These are phyloP conservation scores for Drosophila subobscura DNA, from an alignment of 1,140 invertebrate species.

Conservation along the genomic window DNA sequence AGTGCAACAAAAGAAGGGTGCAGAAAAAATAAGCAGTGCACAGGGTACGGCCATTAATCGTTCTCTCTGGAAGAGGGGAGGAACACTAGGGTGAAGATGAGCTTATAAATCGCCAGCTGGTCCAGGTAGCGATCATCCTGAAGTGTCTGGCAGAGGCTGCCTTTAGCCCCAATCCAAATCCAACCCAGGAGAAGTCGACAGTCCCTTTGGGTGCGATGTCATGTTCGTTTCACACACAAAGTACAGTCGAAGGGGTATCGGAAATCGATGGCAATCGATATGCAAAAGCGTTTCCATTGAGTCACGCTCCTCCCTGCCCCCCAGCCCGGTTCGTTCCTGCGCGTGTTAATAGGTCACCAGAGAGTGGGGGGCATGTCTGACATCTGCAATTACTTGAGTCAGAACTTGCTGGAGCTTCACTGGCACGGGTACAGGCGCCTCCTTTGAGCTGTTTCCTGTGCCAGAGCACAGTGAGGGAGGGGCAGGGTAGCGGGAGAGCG, in stretches of 20 bases:
- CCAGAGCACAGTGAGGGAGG: background rate
- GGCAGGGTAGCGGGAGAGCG: background rate
- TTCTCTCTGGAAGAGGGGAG: too few relatives aligned
- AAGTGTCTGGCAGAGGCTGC: too few relatives aligned
- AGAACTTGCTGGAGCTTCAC: conserved; percentile 28
- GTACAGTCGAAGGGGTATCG: conserved; percentile 6
- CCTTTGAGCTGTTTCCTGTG: conserved; percentile 13
- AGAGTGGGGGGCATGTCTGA: conserved; percentile 5
- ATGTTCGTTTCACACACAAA: background rate
- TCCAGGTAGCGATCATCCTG: too few relatives aligned
- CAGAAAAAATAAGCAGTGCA: conserved; percentile 9
- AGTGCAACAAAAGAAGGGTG: conserved; percentile 31
- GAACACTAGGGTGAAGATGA: too few relatives aligned
- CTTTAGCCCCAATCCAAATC: too few relatives aligned
- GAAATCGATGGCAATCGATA: conserved; percentile 26
- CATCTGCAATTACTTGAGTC: conserved; percentile 71
- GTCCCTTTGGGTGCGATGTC: too few relatives aligned
- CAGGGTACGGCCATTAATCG: background rate
- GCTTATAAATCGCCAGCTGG: too few relatives aligned
- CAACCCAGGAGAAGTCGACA: too few relatives aligned
- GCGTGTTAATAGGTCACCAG: conserved; percentile 37
- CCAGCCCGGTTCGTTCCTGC: background rate
- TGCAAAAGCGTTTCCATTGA: conserved; percentile 11
- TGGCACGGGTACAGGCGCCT: conserved; percentile 21
- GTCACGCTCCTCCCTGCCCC: too few relatives aligned